These are phyloP conservation scores for Typhlichthys eigenmanni DNA, from an alignment of 2,797 vertebrate species.

Conservation along the genomic window DNA sequence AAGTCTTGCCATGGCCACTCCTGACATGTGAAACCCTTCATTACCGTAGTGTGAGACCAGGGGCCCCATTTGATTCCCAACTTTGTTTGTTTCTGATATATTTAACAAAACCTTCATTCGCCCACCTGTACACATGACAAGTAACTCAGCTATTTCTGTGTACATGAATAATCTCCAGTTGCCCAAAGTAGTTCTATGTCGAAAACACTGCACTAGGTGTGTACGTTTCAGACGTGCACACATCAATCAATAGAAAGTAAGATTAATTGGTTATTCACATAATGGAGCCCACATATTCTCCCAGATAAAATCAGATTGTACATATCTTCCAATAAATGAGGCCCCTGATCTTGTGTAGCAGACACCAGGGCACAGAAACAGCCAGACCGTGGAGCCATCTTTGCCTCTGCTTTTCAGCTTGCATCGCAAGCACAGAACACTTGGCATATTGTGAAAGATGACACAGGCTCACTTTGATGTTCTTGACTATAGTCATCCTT, in stretches of 20 bases:
- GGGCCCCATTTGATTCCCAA: constrained; percentile 52
- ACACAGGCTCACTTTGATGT: constrained; percentile 55
- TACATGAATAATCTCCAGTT: not conserved
- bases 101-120: too few species aligned
- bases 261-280: too few species aligned
- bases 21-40: constrained; percentile 53
- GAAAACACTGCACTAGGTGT: not conserved
- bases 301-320: constrained; percentile 40
- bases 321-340: constrained; percentile 40
- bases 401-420: constrained; percentile 64
- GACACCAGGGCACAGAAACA: constrained; percentile 33
- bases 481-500: constrained; percentile 53
- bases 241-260: not conserved
- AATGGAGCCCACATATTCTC: not conserved
- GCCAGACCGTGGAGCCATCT: constrained; percentile 50
- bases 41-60: constrained; percentile 47
- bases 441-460: constrained; percentile 58
- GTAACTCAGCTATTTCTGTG: not conserved
- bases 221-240: not conserved
- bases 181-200: not conserved
- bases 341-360: constrained; percentile 53
- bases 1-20: constrained; percentile 56
- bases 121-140: not conserved
- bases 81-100: not conserved
- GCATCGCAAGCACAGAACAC: constrained; percentile 58